Evolutionary conservation across 2,797 vertebrate species (phyloP).

Genomic region (Lutjanus campechanus): DNA sequence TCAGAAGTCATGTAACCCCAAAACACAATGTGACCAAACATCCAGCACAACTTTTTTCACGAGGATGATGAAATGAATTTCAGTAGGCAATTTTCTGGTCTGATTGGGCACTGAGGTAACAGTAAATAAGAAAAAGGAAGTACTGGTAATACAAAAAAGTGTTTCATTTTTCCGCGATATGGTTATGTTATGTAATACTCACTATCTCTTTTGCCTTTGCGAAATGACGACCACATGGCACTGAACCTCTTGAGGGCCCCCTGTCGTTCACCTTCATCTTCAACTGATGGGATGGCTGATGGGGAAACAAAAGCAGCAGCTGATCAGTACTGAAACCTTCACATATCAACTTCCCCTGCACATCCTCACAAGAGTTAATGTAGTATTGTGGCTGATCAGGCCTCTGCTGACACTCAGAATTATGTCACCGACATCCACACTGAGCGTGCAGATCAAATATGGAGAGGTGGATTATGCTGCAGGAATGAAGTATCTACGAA

Average conservation of each 20-base stretch:
- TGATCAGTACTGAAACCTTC: slow-evolving; percentile 5
- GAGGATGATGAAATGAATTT: background rate
- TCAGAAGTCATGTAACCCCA: background rate
- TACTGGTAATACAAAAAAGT: background rate
- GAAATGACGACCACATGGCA: slow-evolving; percentile 80
- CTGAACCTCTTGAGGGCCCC: slow-evolving; percentile 82
- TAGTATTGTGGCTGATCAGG: background rate
- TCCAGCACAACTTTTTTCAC: background rate
- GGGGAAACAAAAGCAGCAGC: slow-evolving; percentile 12
- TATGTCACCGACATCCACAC: background rate
- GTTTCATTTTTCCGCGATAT: background rate
- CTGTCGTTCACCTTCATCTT: slow-evolving; percentile 67
- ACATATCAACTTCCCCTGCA: background rate
- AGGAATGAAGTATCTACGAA: background rate
- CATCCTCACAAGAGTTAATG: background rate
- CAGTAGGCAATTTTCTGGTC: background rate
- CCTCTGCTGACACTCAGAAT: background rate
- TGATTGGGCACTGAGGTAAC: background rate
- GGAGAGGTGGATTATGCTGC: background rate
- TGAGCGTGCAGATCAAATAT: background rate
- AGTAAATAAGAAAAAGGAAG: background rate
- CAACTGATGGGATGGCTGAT: slow-evolving; percentile 50
- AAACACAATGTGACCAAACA: background rate
- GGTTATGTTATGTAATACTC: slow-evolving; percentile 54
- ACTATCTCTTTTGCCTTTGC: slow-evolving; percentile 76